Evolutionary conservation across 2,113 vertebrate species (phyloP), one percentile per base, ranked within the genome.

Genomic region (Motacilla tschutschensis): DNA sequence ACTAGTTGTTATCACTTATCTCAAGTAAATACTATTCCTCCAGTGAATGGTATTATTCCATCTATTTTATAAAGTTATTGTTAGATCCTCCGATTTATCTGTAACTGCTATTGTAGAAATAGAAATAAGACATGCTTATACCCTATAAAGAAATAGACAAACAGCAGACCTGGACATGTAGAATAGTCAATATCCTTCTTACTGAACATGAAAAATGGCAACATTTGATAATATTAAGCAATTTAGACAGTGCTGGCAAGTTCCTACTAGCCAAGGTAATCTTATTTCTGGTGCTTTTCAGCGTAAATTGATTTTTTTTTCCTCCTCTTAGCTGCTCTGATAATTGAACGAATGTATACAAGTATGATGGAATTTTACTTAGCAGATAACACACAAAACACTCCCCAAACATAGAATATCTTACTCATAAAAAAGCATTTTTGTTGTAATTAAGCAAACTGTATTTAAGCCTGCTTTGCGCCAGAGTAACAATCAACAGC

Each of bases 261-360:
- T 95, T 97, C 43, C 78, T 96, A 79, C 85, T 92, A 94, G 94
- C 83, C 87, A 95, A 95, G 64, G 74, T 95, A 96, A 97, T 96
- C 93, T 95, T 94, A 96, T 97, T 97, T 96, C 92, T 97, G 89
- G 43, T 90, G 88, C 83, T 97, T 97, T 97, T 96, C 95, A 92
- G 90, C 28, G 69, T 89, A 96, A 97, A 97, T 96, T 97, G 94
- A 97, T 96, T 97, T 96, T 93, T 47, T 93, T 93, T 65, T 40
- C 64, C 40, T 73, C 46, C 73, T 95, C 93, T 96, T 95, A 95
- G 94, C 85, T 80, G 43, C 92, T 93, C 88, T 95, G 84, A 93
- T 96, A 96, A 97, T 96, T 97, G 95, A 94, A 95, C 92, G 93
- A 97, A 98, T 88, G 84, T 95, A 96, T 92, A 95, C 87, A 96